Conservation (phyloP, 2,113 vertebrate genomes). For the Hyla sarda region DNA sequence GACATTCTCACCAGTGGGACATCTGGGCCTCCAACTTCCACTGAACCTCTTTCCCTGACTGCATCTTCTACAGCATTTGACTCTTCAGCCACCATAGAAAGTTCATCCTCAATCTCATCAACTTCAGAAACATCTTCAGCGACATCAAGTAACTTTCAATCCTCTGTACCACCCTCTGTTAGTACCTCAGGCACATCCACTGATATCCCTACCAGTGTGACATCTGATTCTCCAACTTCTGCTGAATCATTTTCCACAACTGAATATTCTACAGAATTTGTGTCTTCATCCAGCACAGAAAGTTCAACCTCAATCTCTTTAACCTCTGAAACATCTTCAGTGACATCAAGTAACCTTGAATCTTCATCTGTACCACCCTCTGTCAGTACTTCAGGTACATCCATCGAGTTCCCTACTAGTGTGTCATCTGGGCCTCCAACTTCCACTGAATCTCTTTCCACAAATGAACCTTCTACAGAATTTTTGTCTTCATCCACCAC, state of each 20-base stretch:
- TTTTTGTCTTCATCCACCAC: no score
- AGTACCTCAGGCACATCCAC: background rate
- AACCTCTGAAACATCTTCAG: background rate
- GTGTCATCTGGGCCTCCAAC: background rate
- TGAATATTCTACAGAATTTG: background rate
- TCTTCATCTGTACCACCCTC: background rate
- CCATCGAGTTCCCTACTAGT: background rate
- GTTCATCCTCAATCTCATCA: no score
- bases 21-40: background rate
- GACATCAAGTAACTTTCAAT: no score
- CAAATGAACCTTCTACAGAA: background rate
- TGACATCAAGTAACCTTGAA: background rate
- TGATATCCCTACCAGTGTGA: background rate
- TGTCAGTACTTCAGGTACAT: background rate
- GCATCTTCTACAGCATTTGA: background rate
- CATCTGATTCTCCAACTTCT: background rate
- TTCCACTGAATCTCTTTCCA: no score
- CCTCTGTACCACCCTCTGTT: no score
- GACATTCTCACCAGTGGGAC: background rate
- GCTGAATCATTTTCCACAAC: no score
- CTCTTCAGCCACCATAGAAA: no score
- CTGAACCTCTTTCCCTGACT: no score
- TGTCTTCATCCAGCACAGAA: background rate
- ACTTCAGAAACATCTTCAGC: no score
- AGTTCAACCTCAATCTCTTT: background rate